Conservation (phyloP, 2,797 vertebrate genomes). For the Gouania willdenowi region DNA sequence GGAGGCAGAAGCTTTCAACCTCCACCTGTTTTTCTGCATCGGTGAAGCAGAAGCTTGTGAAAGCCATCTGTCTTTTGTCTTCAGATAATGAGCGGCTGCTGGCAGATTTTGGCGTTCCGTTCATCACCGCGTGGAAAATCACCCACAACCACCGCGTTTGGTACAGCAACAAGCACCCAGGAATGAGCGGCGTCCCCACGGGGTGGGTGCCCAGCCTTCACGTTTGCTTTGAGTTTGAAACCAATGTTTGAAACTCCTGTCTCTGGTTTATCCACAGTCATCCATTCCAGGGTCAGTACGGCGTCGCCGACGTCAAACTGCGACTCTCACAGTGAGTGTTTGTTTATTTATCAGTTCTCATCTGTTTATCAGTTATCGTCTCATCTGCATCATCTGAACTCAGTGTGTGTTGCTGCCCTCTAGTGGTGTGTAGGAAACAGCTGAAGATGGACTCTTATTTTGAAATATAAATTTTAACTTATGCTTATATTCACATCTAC, state of each 20-base stretch:
- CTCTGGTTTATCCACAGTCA: conserved; percentile 80
- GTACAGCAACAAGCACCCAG: conserved; percentile 92
- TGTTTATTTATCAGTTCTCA: background rate
- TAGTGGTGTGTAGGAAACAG: conserved; percentile 26
- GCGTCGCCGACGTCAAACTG: conserved; percentile 90
- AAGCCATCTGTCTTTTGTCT: background rate
- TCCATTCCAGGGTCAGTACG: conserved; percentile 96
- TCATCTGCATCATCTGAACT: background rate
- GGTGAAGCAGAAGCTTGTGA: too few relatives aligned
- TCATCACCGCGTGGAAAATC: conserved; percentile 88
- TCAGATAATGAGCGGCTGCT: conserved; percentile 90
- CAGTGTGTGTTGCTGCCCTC: conserved; percentile 22
- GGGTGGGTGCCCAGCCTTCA: conserved; percentile 85
- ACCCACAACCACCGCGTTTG: conserved; percentile 94
- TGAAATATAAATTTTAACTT: too few relatives aligned
- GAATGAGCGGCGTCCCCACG: conserved; percentile 84
- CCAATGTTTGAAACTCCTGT: too few relatives aligned
- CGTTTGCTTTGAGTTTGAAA: too few relatives aligned
- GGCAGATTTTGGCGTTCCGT: conserved; percentile 85
- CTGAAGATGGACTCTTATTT: background rate
- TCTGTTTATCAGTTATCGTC: background rate
- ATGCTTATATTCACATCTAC: too few relatives aligned
- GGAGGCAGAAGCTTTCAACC: too few relatives aligned
- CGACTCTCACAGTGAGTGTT: conserved; percentile 94
- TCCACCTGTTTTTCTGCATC: too few relatives aligned